Base-by-base conservation (phyloP, 2,113 vertebrate species). In the Hassar affinis region DNA sequence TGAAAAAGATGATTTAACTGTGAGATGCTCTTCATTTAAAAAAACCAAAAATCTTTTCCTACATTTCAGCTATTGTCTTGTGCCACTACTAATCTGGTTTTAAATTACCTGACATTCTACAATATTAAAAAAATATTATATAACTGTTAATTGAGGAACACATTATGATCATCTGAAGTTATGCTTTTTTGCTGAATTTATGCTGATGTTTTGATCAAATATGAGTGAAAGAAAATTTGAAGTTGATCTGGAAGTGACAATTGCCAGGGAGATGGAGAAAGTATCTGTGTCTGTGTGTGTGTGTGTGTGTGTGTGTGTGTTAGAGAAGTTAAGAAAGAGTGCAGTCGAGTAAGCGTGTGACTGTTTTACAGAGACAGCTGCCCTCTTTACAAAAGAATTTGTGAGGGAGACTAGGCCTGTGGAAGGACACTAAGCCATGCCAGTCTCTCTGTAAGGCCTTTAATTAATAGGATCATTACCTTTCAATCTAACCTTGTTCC, bases 401-500 rank as follows among this genome's bases (percentile, higher is more conserved):
- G 77, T 71, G 54, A 83, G 9, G 57, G 57, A 45, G 42, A 49
- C 25, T 52, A 84, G 54, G 72, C 71, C 79, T 72, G 77, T 54
- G 79, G 84, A 80, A 80, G 51, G 78, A 78, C 80, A 80, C 86
- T 83, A 77, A 82, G 82, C 79, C 75, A 79, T 82, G 62, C 68
- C 64, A 45, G 49, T 64, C 64, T 77, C 71, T 89, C 90, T 89
- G 90, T 86, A 91, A 91, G 89, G 72, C 87, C 77, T 90, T 87
- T 95, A 95, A 95, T 95, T 96, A 95, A 95, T 93, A 93, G 88
- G 93, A 88, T 94, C 88, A 94, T 94, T 95, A 94, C 91, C 91
- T 95, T 95, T 93, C 91, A 93, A 78, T 93, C 85, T 92, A 89
- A 87, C 68, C 52, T 87, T 90, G 89, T 91, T 88, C 91, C 90